phyloP scores from a whole-genome alignment of 2,113 vertebrate genomes.

The Gymnarchus niloticus region DNA sequence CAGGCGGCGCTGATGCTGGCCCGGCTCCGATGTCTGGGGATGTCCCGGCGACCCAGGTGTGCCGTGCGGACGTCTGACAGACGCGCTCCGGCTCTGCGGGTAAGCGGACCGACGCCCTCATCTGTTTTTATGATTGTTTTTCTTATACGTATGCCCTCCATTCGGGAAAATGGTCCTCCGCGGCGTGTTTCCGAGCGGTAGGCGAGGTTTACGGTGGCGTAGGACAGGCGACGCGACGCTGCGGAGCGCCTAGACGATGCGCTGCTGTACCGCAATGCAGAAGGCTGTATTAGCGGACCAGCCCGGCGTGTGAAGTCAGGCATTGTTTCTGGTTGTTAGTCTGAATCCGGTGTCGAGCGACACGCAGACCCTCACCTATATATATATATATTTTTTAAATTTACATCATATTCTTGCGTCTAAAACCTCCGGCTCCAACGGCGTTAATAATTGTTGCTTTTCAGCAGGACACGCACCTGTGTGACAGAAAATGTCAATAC shows the following conservation, averaged over 20 bases:
- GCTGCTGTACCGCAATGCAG: conserved; percentile 58
- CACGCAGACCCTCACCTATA: background rate
- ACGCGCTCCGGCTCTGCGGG: conserved; percentile 51
- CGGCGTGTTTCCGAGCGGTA: background rate
- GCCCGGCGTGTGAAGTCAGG: background rate
- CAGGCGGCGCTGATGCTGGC: conserved; percentile 43
- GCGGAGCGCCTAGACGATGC: conserved; percentile 35
- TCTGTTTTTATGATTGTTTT: background rate
- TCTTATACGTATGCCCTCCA: no score
- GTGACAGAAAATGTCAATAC: background rate
- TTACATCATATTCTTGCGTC: background rate
- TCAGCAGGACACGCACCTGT: background rate
- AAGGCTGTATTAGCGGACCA: conserved; percentile 6
- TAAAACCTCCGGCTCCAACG: background rate
- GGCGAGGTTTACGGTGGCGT: no score
- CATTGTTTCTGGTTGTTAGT: background rate
- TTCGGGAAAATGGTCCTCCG: background rate
- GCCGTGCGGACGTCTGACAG: conserved; percentile 52
- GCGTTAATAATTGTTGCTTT: background rate
- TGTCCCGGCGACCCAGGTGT: conserved; percentile 52
- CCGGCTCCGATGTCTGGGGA: conserved; percentile 49
- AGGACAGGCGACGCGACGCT: conserved; percentile 43
- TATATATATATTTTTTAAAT: background rate
- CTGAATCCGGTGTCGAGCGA: background rate
- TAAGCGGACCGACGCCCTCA: conserved; percentile 39